Base-by-base conservation (phyloP, 2,113 vertebrate species). In the Lagopus muta region DNA sequence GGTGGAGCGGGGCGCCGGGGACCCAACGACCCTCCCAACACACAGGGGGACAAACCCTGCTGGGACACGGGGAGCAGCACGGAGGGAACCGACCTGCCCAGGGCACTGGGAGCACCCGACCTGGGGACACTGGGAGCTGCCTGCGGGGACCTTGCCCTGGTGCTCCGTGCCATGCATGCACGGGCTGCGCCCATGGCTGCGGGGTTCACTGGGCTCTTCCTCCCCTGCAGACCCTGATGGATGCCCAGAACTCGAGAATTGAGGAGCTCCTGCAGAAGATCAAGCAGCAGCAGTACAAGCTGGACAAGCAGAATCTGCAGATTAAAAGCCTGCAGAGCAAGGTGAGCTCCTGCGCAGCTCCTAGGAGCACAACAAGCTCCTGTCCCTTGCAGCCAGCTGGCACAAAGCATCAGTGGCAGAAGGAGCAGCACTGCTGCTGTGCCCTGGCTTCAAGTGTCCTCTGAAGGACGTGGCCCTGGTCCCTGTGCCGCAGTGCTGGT, bases 221-320 rank as follows among this genome's bases (percentile, higher is more conserved):
- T 54, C 27, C 36, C 13, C 93, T 18, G 2, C 90, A 99, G 99
- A 89, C 95, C 48, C 97, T 99, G 97, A 95, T 99, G 96, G 98
- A 98, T 52, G 97, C 97, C 2, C 99, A 99, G 95, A 99, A 98
- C 96, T 82, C 89, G 82, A 97, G 98, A 32, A 99, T 99, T 0
- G 98, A 99, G 66, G 98, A 98, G 19, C 98, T 99, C 42, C 91
- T 98, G 93, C 98, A 98, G 86, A 98, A 98, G 84, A 98, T 99
- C 85, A 97, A 98, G 72, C 98, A 98, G 75, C 99, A 99, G 74
- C 99, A 99, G 85, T 98, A 98, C 77, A 98, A 99, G 89, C 98
- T 99, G 52, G 98, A 99, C 92, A 99, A 99, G 88, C 99, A 99
- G 92, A 99, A 98, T 22, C 74, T 98, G 88, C 98, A 98, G 89